Percentiles rank a stretch among this genome's conserved stretches.
These are phyloP conservation scores for Ameiurus melas DNA, from an alignment of 2,113 vertebrate species.

Conservation along the genomic window DNA sequence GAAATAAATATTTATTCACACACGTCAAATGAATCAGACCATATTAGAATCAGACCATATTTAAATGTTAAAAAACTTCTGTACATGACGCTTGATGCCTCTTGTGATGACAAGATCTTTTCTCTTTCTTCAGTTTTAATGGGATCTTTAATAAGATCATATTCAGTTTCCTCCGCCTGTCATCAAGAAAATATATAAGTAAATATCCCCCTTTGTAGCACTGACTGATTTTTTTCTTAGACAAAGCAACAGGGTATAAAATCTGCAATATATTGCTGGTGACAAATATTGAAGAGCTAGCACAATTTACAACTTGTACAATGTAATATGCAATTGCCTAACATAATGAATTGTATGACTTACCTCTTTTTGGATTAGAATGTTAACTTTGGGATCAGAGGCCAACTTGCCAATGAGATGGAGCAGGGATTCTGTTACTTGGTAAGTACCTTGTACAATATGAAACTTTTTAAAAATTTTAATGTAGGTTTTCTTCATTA, in stretches of 20 bases:
- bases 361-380: constrained; percentile 90
- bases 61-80: neutral
- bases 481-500: neutral
- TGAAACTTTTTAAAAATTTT: neutral
- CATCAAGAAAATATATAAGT: constrained; percentile 19
- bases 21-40: neutral
- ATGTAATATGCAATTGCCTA: neutral
- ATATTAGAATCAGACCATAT: neutral
- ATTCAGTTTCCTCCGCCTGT: constrained; percentile 88
- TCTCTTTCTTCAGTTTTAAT: constrained; percentile 79
- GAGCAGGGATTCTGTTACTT: constrained; percentile 80
- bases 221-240: too few species aligned
- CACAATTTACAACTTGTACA: neutral
- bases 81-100: constrained; percentile 84
- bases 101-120: constrained; percentile 78
- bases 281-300: neutral
- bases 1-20: constrained; percentile 34
- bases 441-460: constrained; percentile 74
- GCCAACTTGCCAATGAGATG: constrained; percentile 77
- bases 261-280: neutral
- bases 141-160: constrained; percentile 81
- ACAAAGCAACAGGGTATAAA: neutral
- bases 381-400: constrained; percentile 75
- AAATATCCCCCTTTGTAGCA: neutral
- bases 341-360: constrained; percentile 27